Percentiles rank a stretch among this genome's conserved stretches.
Evolutionary conservation across 2,888 invertebrate species (phyloP).

Genomic region (Habrosyne pyritoides): DNA sequence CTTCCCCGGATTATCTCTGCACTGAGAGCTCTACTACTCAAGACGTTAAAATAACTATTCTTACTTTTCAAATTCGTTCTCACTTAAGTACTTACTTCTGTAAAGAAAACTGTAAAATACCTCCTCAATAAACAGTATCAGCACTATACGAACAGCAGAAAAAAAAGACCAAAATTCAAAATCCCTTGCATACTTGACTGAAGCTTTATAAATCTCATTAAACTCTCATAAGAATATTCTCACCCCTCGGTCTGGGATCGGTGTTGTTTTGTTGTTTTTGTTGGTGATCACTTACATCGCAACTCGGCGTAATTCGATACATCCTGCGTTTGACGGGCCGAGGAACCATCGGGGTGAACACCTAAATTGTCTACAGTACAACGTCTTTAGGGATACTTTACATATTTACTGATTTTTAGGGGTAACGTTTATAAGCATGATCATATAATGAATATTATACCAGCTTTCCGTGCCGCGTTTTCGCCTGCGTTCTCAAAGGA

Average conservation of each 20-base stretch:
- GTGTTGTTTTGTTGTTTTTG: constrained; percentile 66
- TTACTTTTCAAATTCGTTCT: too few species aligned
- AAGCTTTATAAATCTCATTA: constrained; percentile 79
- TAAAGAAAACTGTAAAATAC: background rate
- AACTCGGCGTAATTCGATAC: constrained; percentile 77
- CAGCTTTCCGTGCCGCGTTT: too few species aligned
- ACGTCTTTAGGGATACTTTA: background rate
- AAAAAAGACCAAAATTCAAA: constrained; percentile 28
- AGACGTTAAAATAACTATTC: too few species aligned
- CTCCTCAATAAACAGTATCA: too few species aligned
- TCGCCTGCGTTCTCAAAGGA: too few species aligned
- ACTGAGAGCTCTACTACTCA: too few species aligned
- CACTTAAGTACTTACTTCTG: too few species aligned
- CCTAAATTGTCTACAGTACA: background rate
- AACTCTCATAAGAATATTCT: constrained; percentile 72
- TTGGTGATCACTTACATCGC: constrained; percentile 77
- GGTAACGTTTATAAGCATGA: background rate
- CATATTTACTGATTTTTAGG: background rate
- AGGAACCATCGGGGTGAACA: constrained; percentile 22
- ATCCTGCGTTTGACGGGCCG: constrained; percentile 69
- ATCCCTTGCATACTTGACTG: constrained; percentile 58
- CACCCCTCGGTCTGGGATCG: constrained; percentile 58
- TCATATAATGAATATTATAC: too few species aligned
- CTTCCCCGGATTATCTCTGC: too few species aligned
- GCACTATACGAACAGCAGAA: constrained; percentile 26